Base-by-base conservation (phyloP, 2,113 vertebrate species). In the Petrocephalus zakoni region DNA sequence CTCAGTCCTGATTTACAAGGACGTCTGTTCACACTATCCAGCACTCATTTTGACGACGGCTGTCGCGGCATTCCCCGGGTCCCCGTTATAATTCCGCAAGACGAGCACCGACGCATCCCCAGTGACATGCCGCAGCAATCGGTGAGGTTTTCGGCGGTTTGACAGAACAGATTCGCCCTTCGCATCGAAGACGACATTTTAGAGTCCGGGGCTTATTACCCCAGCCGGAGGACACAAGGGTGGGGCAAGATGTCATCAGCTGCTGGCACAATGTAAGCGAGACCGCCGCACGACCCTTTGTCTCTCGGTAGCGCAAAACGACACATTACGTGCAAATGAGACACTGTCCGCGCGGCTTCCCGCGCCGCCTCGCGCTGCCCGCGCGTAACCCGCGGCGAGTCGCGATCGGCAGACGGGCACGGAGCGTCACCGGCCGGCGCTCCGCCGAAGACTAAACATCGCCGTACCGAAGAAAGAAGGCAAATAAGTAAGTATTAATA, bases 51-150 rank as follows among this genome's bases (percentile, higher is more conserved):
- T 25, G n/a, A 11, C n/a, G 61, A 64, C n/a, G n/a, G 61, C 25
- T 64, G 25, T 25, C 10, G n/a, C 61, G 61, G 58, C 58, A 96
- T 97, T 75, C 68, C 25, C 37, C 29, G 29, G 13, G 17, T 42
- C 37, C 17, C 72, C 34, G 72, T 78, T 78, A 78, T 78, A 78
- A 78, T 42, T 78, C 7, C 29, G 72, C 37, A 78, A 42, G 34
- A 13, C 72, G 1, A 37, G n/a, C 34, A 78, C 17, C 72, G 37
- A 19, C 11, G 72, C 15, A 13, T 75, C 34, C 68, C 29, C 15
- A 37, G 19, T 78, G 42, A 78, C 34, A 19, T 6, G 34, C 34
- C 6, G 37, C 5, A 34, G 11, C 2, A 42, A 42, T 37, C 6
- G 19, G 4, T 42, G 13, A 78, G 1, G n/a, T n/a, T n/a, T n/a